Evolutionary conservation across 2,113 vertebrate species (phyloP), one percentile per base, ranked within the genome.

Genomic region (Progne subis): DNA sequence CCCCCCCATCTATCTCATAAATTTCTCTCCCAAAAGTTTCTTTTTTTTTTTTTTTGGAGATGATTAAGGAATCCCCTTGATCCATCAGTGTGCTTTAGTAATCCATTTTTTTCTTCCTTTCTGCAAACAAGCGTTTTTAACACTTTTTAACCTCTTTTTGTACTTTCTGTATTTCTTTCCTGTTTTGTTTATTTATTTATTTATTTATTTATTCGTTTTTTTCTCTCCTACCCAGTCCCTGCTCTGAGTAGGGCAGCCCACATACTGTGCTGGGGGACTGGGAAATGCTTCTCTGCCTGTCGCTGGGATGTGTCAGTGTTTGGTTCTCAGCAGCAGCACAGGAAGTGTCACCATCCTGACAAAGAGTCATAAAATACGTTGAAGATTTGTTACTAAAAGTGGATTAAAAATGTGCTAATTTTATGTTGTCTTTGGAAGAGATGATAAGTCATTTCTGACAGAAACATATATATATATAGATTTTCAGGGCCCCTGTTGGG

Each of bases 341-440:
- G 95, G 95, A 94, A 86, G 14, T 88, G 76, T 92, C 79, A 61
- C 90, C 60, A 31, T 47, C 77, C 82, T 59, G 79, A 70, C 50
- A 47, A 56, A 39, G 60, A 88, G 79, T 79, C 94, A 71, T 70
- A 9, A 72, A 90, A 67, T 9, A 9, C 15, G 52, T 24, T 80
- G 78, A 50, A 72, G 47, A 50, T 11, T 10, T 46, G 76, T 89
- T 92, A 31, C 95, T 95, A 94, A 97, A 96, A 88, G n/a, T 4
- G 44, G 31, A 11, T 56, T 82, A 64, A 63, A 76, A 83, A 53
- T 25, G 71, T 92, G 86, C 61, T 92, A 92, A 86, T 90, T 91
- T 47, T 72, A 6, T 56, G 14, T 50, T 2, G 4, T 18, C 44
- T 53, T 53, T 50, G 34, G 92, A 32, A 84, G 60, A 61, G 84